Conservation (phyloP, 2,888 invertebrate genomes). For the Psylliodes chrysocephalus region DNA sequence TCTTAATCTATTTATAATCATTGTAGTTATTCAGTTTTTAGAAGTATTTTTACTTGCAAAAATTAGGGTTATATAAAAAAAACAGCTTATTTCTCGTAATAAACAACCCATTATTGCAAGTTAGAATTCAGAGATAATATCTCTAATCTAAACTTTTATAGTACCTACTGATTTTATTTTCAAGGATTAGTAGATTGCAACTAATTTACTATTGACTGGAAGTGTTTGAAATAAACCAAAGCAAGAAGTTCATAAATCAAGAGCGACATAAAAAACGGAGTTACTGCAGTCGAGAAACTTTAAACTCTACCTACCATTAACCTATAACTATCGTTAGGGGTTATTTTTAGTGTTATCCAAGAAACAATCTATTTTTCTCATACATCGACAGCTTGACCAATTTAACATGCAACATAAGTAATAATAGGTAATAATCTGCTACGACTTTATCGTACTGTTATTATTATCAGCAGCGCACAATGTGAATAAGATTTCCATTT, state of each 20-base stretch:
- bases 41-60: no score
- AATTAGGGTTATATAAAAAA: no score
- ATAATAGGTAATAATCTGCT: slow-evolving; percentile 43
- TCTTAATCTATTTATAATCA: no score
- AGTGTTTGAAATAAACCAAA: neutral
- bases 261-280: slow-evolving; percentile 7
- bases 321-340: slow-evolving; percentile 15
- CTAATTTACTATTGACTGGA: neutral
- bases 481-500: slow-evolving; percentile 38
- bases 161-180: neutral
- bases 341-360: slow-evolving; percentile 13
- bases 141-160: neutral
- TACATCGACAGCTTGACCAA: slow-evolving; percentile 38
- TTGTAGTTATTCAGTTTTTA: no score
- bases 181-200: neutral
- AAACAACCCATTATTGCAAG: no score
- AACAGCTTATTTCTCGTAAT: no score
- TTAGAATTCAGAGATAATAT: neutral
- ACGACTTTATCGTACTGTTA: slow-evolving; percentile 39
- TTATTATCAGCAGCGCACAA: slow-evolving; percentile 37
- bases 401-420: slow-evolving; percentile 44
- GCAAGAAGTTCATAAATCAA: slow-evolving; percentile 6
- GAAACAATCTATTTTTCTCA: slow-evolving; percentile 17
- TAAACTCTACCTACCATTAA: slow-evolving; percentile 11
- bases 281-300: slow-evolving; percentile 12